phyloP scores from a whole-genome alignment of 2,113 vertebrate species.

The Ariopsis seemanni region DNA sequence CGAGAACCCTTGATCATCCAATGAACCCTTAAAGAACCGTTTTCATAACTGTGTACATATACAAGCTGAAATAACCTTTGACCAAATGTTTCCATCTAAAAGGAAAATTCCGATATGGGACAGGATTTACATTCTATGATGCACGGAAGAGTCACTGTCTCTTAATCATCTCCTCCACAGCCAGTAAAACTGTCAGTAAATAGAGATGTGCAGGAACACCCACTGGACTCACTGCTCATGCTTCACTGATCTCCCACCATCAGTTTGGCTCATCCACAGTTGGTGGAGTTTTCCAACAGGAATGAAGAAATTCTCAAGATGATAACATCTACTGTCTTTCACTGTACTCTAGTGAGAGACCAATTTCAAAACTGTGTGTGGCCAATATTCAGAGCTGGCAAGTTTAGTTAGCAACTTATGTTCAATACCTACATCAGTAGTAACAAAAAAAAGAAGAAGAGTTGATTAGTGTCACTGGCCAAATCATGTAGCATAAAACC shows the following conservation, averaged over 20 bases:
- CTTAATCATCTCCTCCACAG: conserved; percentile 42
- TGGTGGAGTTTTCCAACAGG: conserved; percentile 8
- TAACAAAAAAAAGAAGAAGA: too few relatives aligned
- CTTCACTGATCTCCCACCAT: conserved; percentile 26
- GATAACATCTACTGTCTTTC: conserved; percentile 9
- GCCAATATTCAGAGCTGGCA: not conserved
- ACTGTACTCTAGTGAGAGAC: conserved; percentile 3
- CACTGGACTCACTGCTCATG: conserved; percentile 31
- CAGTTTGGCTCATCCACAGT: not conserved
- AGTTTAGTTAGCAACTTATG: not conserved
- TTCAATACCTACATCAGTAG: not conserved
- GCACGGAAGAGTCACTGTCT: too few relatives aligned
- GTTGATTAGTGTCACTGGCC: not conserved
- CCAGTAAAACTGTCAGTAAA: conserved; percentile 38
- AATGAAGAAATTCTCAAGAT: conserved; percentile 21
- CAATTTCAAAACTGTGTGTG: not conserved
- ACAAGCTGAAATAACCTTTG: conserved; percentile 38
- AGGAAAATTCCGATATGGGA: conserved; percentile 39
- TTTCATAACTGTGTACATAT: not conserved
- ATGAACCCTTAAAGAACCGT: not conserved
- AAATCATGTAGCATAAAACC: not conserved
- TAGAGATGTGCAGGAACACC: conserved; percentile 40
- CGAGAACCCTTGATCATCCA: not conserved
- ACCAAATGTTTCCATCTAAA: conserved; percentile 34
- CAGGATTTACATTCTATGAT: conserved; percentile 38